These are phyloP conservation scores for Arrhopalites spinosus DNA, from an alignment of 2,888 invertebrate genomes.

Conservation along the genomic window DNA sequence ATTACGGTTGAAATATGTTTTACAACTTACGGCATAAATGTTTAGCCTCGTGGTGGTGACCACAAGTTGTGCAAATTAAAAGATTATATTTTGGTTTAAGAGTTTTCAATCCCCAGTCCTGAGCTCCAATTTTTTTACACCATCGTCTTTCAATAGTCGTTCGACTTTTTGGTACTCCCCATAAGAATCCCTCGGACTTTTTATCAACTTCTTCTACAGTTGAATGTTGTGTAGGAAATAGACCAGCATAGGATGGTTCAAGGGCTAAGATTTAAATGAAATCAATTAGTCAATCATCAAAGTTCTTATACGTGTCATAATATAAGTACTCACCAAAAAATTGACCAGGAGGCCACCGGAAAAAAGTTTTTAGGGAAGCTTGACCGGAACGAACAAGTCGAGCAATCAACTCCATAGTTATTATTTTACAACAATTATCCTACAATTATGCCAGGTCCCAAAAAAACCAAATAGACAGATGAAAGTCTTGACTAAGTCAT, in stretches of 20 bases:
- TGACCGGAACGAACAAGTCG: constrained; percentile 13
- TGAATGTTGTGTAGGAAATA: background rate
- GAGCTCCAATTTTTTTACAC: constrained; percentile 73
- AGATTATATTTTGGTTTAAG: constrained; percentile 74
- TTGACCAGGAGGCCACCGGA: constrained; percentile 14
- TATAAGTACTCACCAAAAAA: background rate
- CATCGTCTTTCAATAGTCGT: constrained; percentile 75
- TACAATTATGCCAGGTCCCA: no score
- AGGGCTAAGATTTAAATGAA: constrained; percentile 19
- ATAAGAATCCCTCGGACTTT: constrained; percentile 70
- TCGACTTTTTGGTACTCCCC: constrained; percentile 81
- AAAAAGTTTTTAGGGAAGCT: constrained; percentile 3
- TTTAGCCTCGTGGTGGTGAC: constrained; percentile 78
- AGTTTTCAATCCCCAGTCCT: constrained; percentile 71
- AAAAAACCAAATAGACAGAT: no score
- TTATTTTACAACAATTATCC: no score
- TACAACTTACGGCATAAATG: constrained; percentile 76
- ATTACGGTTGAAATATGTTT: background rate
- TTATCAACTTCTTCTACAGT: constrained; percentile 36
- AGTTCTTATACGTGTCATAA: background rate
- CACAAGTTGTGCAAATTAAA: constrained; percentile 78
- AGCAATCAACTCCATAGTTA: constrained; percentile 28
- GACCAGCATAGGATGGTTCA: constrained; percentile 32
- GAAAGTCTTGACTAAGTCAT: no score
- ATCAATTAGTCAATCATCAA: background rate